Conservation (phyloP, 2,888 invertebrate species). For the Malthinus flaveolus region DNA sequence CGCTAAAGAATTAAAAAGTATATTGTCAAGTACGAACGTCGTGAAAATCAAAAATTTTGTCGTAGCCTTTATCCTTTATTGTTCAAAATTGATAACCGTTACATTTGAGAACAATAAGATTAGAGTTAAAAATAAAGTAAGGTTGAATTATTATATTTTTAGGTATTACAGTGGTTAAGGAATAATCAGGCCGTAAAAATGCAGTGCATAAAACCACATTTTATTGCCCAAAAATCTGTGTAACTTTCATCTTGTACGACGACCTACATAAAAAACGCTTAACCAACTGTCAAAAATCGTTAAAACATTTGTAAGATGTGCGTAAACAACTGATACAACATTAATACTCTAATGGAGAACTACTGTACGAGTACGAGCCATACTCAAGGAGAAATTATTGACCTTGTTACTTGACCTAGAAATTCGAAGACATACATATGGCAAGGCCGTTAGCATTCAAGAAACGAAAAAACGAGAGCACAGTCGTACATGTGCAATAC, state of each 20-base stretch:
- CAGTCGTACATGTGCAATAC: constrained; percentile 27
- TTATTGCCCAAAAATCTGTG: constrained; percentile 39
- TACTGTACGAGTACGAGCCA: constrained; percentile 38
- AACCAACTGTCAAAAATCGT: constrained; percentile 39
- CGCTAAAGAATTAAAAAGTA: no score
- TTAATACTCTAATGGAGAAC: constrained; percentile 37
- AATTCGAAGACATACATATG: constrained; percentile 54
- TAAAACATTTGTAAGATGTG: constrained; percentile 35
- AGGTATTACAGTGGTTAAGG: constrained; percentile 28
- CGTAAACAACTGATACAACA: constrained; percentile 27
- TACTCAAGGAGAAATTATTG: constrained; percentile 54
- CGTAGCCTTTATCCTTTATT: no score
- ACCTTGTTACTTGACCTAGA: constrained; percentile 59
- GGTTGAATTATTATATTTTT: constrained; percentile 19
- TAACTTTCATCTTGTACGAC: constrained; percentile 43
- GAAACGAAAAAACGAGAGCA: constrained; percentile 39
- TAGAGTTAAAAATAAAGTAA: constrained; percentile 18
- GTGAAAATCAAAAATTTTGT: no score
- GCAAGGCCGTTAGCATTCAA: constrained; percentile 50
- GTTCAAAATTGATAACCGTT: neutral
- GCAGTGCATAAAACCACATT: constrained; percentile 36
- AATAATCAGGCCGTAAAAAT: constrained; percentile 45
- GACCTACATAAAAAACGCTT: constrained; percentile 39
- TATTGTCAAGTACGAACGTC: no score
- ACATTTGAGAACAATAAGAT: constrained; percentile 11